These are phyloP conservation scores for Lithophane semibrunnea DNA, from an alignment of 2,888 invertebrate species.

Conservation along the genomic window DNA sequence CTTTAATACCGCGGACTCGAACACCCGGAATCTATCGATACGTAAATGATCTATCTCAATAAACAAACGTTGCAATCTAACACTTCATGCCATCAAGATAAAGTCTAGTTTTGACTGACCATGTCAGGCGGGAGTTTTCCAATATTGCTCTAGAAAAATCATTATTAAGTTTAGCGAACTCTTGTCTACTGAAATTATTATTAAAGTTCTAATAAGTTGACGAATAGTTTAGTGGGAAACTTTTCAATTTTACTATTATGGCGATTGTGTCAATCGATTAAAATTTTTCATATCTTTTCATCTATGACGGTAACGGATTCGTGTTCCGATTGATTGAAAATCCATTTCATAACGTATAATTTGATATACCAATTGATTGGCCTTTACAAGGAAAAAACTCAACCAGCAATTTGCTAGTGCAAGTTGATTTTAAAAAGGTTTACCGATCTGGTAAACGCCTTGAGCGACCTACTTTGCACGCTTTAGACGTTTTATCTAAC, in stretches of 20 bases:
- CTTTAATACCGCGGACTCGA: conserved; percentile 80
- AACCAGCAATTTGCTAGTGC: conserved; percentile 1
- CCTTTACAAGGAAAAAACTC: conserved; percentile 5
- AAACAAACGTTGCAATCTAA: conserved; percentile 62
- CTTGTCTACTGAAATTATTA: conserved; percentile 70
- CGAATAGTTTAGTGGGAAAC: conserved; percentile 68
- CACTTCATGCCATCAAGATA: conserved; percentile 44
- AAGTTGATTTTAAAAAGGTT: conserved; percentile 27
- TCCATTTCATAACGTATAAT: conserved; percentile 25
- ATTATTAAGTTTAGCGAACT: conserved; percentile 73
- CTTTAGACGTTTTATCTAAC: conserved; percentile 41
- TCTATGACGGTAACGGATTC: conserved; percentile 55
- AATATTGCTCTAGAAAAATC: conserved; percentile 73
- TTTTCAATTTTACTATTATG: conserved; percentile 57
- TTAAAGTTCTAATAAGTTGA: conserved; percentile 62
- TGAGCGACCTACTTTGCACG: conserved; percentile 38
- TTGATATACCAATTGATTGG: conserved; percentile 23
- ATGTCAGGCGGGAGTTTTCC: conserved; percentile 61
- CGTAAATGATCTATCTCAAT: conserved; percentile 71
- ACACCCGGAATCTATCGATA: conserved; percentile 75
- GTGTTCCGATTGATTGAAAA: conserved; percentile 45
- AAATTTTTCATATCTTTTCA: conserved; percentile 46
- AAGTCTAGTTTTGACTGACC: conserved; percentile 55
- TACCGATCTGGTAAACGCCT: conserved; percentile 32
- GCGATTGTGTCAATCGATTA: conserved; percentile 58